A percentile compares a stretch with the other conserved stretches of the same genome.
phyloP scores from a whole-genome alignment of 23 tunicate genomes.

The Styela clava region DNA sequence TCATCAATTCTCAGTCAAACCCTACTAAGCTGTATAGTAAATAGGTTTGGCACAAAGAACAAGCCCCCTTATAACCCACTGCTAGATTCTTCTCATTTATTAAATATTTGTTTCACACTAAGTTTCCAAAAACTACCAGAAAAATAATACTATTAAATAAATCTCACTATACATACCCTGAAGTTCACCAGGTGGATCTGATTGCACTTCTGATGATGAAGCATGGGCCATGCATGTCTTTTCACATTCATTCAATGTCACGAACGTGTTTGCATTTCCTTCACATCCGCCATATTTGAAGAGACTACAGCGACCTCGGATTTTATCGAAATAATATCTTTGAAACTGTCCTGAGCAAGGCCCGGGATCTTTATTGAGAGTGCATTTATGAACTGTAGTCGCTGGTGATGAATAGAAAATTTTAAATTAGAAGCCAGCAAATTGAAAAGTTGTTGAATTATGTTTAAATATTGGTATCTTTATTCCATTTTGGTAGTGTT shows the following conservation, averaged over 20 bases:
- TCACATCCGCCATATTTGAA: constrained; percentile 86
- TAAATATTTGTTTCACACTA: too few species aligned
- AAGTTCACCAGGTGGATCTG: neutral
- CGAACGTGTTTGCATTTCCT: constrained; percentile 85
- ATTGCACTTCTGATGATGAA: neutral
- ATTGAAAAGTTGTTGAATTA: neutral
- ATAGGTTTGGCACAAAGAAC: too few species aligned
- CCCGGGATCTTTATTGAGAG: constrained; percentile 50
- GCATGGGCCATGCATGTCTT: constrained; percentile 23
- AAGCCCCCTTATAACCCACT: too few species aligned
- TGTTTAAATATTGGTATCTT: neutral
- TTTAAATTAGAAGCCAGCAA: neutral
- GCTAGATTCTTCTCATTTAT: too few species aligned
- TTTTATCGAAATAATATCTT: constrained; percentile 46
- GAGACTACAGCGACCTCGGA: constrained; percentile 26
- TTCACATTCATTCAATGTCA: constrained; percentile 35
- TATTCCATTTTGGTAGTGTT: neutral
- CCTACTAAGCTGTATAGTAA: too few species aligned
- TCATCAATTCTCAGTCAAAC: too few species aligned
- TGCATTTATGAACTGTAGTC: constrained; percentile 45
- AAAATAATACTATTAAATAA: too few species aligned
- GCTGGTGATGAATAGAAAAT: neutral
- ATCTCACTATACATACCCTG: too few species aligned
- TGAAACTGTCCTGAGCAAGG: constrained; percentile 57
- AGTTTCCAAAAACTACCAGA: too few species aligned